Evolutionary conservation across 1,140 invertebrate genomes (phyloP), one percentile per base, ranked within the genome.

Genomic region (Euura lappo): DNA sequence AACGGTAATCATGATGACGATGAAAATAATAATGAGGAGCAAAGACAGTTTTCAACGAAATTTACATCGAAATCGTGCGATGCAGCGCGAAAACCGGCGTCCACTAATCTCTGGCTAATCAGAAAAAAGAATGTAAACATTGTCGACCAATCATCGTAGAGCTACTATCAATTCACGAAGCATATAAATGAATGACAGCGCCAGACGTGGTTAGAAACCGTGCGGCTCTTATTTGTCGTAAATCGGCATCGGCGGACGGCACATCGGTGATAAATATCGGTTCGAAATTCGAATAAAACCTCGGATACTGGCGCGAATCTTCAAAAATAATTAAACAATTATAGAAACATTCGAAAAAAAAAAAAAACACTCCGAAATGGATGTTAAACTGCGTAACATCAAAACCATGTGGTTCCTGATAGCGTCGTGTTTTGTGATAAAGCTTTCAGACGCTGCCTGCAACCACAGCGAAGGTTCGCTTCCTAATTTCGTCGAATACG

Each of bases 111-210:
- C 8, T n/a, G 51, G 13, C 51, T 60, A 60, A 60, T 60, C 51
- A 60, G 51, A 60, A 60, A 60, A 60, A 60, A 6, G 51, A 60
- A 60, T 5, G 6, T 60, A 11, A 60, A 60, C 8, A 3, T 60
- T 60, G 51, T 6, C 51, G 51, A 60, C 51, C 51, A 60, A 60
- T 60, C 3, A n/a, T 11, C 51, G 51, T 11, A 6, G 51, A 8
- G 51, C 51, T 60, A 60, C 51, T 60, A 60, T 60, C 51, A 60
- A 60, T 60, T n/a, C 8, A 6, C 51, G 51, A 60, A 11, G 51
- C 51, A 60, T 60, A 60, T 60, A 60, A 60, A 60, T 3, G 51
- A 60, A n/a, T n/a, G 51, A 60, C 51, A n/a, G 51, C 51, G 51
- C 51, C 8, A 60, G 13, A 8, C 51, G 10, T 60, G 8, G 51